Conservation (phyloP, 2,797 vertebrate species). For the Poeciliopsis turneri region DNA sequence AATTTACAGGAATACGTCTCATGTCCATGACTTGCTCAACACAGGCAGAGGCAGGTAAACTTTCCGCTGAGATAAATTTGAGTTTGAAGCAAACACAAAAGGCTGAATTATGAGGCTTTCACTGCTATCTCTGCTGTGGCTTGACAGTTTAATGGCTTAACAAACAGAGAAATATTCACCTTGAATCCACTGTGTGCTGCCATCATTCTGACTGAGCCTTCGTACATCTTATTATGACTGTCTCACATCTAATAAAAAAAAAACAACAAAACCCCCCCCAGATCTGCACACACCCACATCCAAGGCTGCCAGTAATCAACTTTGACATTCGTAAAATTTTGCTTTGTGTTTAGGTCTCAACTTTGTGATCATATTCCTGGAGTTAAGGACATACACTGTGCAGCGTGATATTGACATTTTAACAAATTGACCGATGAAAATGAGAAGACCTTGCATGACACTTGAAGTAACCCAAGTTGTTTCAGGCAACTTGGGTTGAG, state of each 20-base stretch:
- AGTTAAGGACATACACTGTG: neutral
- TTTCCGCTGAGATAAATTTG: constrained; percentile 26
- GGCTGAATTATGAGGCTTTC: constrained; percentile 31
- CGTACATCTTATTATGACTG: constrained; percentile 30
- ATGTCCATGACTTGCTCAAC: constrained; percentile 10
- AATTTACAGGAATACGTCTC: neutral
- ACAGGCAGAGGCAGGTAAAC: constrained; percentile 28
- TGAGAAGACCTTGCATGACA: neutral
- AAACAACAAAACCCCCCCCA: neutral
- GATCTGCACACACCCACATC: neutral
- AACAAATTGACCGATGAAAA: constrained; percentile 12
- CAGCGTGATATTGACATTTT: constrained; percentile 16
- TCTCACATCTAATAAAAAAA: constrained; percentile 16
- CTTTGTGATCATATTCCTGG: constrained; percentile 6
- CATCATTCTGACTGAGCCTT: constrained; percentile 16
- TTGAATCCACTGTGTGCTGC: constrained; percentile 18
- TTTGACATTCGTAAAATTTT: constrained; percentile 7
- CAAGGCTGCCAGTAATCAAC: constrained; percentile 3
- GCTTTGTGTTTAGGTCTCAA: constrained; percentile 21
- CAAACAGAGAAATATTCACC: constrained; percentile 42
- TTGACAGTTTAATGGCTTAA: constrained; percentile 41
- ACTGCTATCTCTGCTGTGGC: constrained; percentile 12
- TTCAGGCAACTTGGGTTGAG: neutral
- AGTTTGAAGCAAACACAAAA: constrained; percentile 41
- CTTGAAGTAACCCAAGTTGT: neutral